Conservation (phyloP, 2,888 invertebrate species). For the Lomographa bimaculata region DNA sequence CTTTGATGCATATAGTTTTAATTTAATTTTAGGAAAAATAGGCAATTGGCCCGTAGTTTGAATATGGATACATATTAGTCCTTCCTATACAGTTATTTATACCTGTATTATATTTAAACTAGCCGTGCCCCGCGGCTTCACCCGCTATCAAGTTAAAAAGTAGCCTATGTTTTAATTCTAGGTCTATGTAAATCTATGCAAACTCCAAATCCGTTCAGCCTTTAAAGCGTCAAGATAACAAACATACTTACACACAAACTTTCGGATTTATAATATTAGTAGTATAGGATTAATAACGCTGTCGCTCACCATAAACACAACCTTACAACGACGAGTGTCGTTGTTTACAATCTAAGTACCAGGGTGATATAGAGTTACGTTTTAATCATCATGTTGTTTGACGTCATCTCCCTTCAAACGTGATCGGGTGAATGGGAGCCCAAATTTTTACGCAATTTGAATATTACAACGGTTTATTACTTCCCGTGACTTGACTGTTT, state of each 20-base stretch:
- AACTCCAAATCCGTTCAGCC: no score
- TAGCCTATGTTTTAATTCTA: no score
- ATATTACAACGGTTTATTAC: conserved; percentile 13
- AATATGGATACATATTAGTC: no score
- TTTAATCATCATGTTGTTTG: conserved; percentile 49
- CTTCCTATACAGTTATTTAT: no score
- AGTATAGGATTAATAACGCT: conserved; percentile 22
- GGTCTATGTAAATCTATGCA: no score
- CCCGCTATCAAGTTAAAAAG: no score
- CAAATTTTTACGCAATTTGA: conserved; percentile 14
- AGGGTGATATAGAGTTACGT: conserved; percentile 54
- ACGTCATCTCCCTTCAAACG: conserved; percentile 41
- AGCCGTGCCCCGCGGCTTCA: no score
- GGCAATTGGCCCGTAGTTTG: no score
- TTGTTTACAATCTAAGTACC: conserved; percentile 46
- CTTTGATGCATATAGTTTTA: no score
- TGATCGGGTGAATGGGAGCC: conserved; percentile 20
- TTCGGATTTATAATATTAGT: no score
- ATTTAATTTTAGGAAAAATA: no score
- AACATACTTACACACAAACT: background rate
- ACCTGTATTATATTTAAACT: no score
- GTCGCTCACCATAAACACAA: conserved; percentile 10
- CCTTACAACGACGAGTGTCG: conserved; percentile 27
- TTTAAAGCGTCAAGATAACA: background rate
- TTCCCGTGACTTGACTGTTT: conserved; percentile 6